phyloP scores from a whole-genome alignment of 2,888 invertebrate species.

The Melieria omissa region DNA sequence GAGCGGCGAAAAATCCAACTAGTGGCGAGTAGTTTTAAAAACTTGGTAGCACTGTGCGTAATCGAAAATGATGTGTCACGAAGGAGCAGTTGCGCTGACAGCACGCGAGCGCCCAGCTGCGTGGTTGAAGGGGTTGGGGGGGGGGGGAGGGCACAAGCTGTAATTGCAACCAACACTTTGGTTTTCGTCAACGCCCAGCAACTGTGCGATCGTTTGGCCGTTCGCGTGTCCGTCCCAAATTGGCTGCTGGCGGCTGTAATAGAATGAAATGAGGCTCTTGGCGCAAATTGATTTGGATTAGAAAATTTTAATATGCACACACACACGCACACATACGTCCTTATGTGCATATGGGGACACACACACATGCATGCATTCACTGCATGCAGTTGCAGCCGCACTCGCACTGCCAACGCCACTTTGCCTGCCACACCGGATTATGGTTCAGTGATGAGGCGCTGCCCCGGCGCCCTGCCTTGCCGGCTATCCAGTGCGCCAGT shows the following conservation, averaged over 20 bases:
- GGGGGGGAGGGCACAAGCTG: no score
- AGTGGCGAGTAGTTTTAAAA: conserved; percentile 16
- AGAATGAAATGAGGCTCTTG: conserved; percentile 64
- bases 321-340: no score
- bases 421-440: no score
- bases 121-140: no score
- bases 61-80: conserved; percentile 60
- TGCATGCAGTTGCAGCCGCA: no score
- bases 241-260: conserved; percentile 52
- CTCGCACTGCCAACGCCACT: no score
- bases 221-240: conserved; percentile 13
- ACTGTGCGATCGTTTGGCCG: conserved; percentile 7
- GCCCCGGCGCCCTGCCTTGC: no score
- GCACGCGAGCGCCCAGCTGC: conserved; percentile 3
- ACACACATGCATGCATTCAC: not conserved
- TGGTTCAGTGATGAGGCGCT: no score
- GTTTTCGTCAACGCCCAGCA: no score
- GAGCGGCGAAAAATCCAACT: not conserved
- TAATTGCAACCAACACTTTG: no score
- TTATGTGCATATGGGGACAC: not conserved
- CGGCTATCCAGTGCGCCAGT: no score
- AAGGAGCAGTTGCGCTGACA: conserved; percentile 24
- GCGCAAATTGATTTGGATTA: conserved; percentile 65
- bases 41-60: conserved; percentile 42
- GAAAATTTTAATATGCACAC: conserved; percentile 33